Conservation (phyloP, 2,797 vertebrate genomes). For the Gobionotothen gibberifrons region DNA sequence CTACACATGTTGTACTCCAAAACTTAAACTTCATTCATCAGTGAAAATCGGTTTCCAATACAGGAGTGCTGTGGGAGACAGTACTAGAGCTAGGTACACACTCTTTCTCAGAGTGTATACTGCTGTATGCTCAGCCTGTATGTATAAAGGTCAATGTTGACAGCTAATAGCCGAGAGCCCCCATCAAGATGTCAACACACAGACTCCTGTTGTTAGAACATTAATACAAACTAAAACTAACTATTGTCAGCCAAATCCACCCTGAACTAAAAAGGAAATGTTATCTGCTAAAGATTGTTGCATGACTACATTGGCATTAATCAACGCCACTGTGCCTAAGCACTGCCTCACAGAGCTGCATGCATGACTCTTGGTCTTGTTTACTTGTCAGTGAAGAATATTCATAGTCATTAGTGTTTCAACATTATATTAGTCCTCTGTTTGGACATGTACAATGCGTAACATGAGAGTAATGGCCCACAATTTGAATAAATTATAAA, state of each 20-base stretch:
- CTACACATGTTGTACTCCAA: conserved; percentile 58
- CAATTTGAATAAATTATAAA: conserved; percentile 44
- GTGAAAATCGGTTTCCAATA: conserved; percentile 77
- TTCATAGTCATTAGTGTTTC: not conserved
- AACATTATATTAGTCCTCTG: not conserved
- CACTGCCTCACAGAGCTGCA: not conserved
- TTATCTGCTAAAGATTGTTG: not conserved
- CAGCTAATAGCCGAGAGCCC: conserved; percentile 39
- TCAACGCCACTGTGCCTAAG: not conserved
- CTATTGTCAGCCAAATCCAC: not conserved
- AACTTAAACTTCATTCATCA: conserved; percentile 79
- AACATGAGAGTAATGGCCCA: conserved; percentile 9
- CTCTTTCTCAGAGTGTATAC: conserved; percentile 14
- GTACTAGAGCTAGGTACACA: conserved; percentile 26
- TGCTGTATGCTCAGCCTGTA: not conserved
- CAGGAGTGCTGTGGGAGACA: conserved; percentile 20
- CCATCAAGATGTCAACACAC: conserved; percentile 57
- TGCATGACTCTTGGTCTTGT: not conserved
- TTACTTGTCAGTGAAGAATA: not conserved
- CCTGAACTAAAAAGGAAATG: not conserved
- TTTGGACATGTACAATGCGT: not conserved
- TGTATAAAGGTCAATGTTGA: conserved; percentile 72
- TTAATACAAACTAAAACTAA: conserved; percentile 12
- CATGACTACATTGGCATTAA: not conserved
- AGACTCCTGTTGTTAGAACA: conserved; percentile 42